phyloP scores from a whole-genome alignment of 2,888 invertebrate genomes.

The Drosophila subsilvestris region DNA sequence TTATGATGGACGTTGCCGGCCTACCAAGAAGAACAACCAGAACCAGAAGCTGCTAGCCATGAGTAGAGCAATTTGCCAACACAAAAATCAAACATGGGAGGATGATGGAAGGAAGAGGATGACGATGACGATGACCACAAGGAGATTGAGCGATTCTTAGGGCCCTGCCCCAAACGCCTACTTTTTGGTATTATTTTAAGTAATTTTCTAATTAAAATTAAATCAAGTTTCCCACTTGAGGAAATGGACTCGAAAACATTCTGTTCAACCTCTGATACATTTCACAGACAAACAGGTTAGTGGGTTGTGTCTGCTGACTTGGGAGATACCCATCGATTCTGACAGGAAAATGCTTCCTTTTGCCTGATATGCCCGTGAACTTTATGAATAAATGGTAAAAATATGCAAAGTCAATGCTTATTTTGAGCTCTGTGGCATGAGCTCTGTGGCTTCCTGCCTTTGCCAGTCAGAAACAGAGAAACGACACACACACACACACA shows the following conservation, averaged over 20 bases:
- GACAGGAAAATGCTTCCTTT: neutral
- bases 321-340: neutral
- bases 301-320: too few relatives aligned
- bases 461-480: slow-evolving; percentile 9
- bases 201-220: slow-evolving; percentile 71
- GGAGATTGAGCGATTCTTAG: slow-evolving; percentile 74
- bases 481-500: neutral
- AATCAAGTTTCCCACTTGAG: slow-evolving; percentile 31
- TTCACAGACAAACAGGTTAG: slow-evolving; percentile 14
- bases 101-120: neutral
- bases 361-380: neutral
- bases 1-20: slow-evolving; percentile 75
- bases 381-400: neutral
- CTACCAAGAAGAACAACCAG: slow-evolving; percentile 48
- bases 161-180: slow-evolving; percentile 73
- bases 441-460: slow-evolving; percentile 61
- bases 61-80: slow-evolving; percentile 49
- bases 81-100: neutral
- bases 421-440: slow-evolving; percentile 34
- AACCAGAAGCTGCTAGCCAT: slow-evolving; percentile 43
- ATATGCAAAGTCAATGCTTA: slow-evolving; percentile 52
- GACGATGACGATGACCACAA: slow-evolving; percentile 16
- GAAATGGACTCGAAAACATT: slow-evolving; percentile 35
- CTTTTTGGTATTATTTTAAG: slow-evolving; percentile 76
- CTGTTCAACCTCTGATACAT: slow-evolving; percentile 33